These are phyloP conservation scores for Hirundo rustica DNA, from an alignment of 2,797 vertebrate species.

Conservation along the genomic window DNA sequence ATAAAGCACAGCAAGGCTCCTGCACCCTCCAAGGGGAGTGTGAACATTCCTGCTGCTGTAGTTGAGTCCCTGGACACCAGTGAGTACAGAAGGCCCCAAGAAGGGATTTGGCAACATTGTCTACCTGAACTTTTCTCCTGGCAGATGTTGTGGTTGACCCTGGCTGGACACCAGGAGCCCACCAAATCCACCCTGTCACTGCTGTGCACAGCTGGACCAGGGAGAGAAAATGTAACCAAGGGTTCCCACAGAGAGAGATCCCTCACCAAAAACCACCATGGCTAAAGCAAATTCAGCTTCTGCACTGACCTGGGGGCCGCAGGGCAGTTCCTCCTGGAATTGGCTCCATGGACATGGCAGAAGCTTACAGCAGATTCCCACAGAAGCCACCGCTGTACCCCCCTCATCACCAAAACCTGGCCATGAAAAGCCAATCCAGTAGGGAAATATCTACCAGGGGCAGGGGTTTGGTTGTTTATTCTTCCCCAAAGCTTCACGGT, in stretches of 20 bases:
- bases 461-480: not conserved
- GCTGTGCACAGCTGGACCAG: not conserved
- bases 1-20: not conserved
- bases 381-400: not conserved
- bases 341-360: not conserved
- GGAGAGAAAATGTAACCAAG: not conserved
- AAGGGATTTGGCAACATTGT: not conserved
- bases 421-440: not conserved
- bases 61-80: not conserved
- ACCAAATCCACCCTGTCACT: not conserved
- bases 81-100: accelerated
- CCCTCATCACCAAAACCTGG: not conserved
- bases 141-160: not conserved
- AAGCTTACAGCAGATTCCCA: not conserved
- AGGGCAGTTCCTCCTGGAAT: not conserved
- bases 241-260: not conserved
- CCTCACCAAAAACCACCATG: accelerated
- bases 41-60: not conserved
- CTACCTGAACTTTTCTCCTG: not conserved
- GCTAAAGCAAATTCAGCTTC: not conserved
- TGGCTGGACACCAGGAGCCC: not conserved
- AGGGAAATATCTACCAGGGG: not conserved
- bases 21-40: not conserved
- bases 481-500: not conserved
- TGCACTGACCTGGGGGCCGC: not conserved